Evolutionary conservation across 2,113 vertebrate species (phyloP), one percentile per base, ranked within the genome.

Genomic region (Corydoras sp.): DNA sequence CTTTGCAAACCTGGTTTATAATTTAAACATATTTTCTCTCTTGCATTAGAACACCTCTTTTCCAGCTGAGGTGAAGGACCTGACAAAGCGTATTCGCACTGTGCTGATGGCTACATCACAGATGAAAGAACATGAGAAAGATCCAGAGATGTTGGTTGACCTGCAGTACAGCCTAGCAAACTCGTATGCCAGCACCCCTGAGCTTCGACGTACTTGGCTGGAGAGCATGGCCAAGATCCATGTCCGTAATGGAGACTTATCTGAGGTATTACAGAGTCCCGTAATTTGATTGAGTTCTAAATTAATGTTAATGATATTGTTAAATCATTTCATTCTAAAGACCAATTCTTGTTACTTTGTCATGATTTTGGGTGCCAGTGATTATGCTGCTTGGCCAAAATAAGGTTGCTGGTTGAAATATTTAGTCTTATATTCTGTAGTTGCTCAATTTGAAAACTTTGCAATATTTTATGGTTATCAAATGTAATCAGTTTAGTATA

Each of bases 201-300:
- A 99, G 81, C 85, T 99, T 0, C 92, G 97, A 0, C 92, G 95
- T 80, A 98, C 97, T 0, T 99, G 97, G 97, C 87, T 99, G 7
- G 97, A 99, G 86, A 99, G 95, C 86, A 98, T 98, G 97, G 95
- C 97, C 77, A 98, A 97, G 81, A 92, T 99, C 73, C 97, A 99
- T 0, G 94, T 94, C 1, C 91, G 95, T 79, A 99, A 97, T 0
- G 94, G 97, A 71, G 97, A 99, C 79, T 90, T 99, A 55, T 99
- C 97, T 1, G 97, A 99, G 95, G 97, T 99, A 84, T 18, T 14
- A 30, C 8, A 9, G n/a, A 5, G 8, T 10, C 7, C 54, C n/a
- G 4, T 53, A 3, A 53, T 53, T n/a, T n/a, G n/a, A n/a, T n/a
- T n/a, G 51, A 53, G 13, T 5, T 10, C 10, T 50, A 5, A 10